Evolutionary conservation across 2,888 invertebrate genomes (phyloP), one percentile per base, ranked within the genome.

Genomic region (Sabellastarte sp.): DNA sequence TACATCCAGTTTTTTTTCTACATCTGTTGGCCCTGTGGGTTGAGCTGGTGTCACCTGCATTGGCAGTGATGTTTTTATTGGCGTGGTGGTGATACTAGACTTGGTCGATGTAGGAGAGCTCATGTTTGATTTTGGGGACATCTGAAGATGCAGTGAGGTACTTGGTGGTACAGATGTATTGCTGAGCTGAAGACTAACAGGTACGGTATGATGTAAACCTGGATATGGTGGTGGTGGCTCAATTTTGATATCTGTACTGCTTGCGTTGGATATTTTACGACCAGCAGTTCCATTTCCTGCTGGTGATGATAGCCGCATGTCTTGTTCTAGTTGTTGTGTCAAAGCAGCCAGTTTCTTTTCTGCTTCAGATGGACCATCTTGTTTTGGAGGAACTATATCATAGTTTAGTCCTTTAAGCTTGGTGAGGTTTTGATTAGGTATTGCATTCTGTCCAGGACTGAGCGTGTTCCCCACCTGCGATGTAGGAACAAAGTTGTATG

Each of bases 1-100:
- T 79, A 93, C 94, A 83, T 95, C 95, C 77, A 95, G 91, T 86
- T 95, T 95, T 63, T 91, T 89, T 84, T 95, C 93, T 32, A 95
- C 95, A 83, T 95, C 95, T 62, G 93, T 93, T 28, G 93, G 93
- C 2, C 94, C 95, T 85, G 86, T 61, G 2, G 93, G 92, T 52
- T 93, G 93, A 2, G 93, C 92, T 51, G 93, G 93, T 56, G 93
- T 93, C 31, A 94, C 91, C 83, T 91, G 93, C 77, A 92, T 93
- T 0, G 93, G 93, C 71, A 94, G 84, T 61, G 93, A 84, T 73
- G 67, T 68, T 69, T 65, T 75, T n/a, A n/a, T n/a, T 5, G 5
- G 24, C 69, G 71, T 20, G 32, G 56, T 53, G 29, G 30, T 59
- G n/a, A 26, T 53, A 5, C 51, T 32, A 3, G 68, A 62, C 31